Percentiles rank a stretch among this genome's conserved stretches.
These are phyloP conservation scores for Arnoldichthys spilopterus DNA, from an alignment of 2,797 vertebrate genomes.

Conservation along the genomic window DNA sequence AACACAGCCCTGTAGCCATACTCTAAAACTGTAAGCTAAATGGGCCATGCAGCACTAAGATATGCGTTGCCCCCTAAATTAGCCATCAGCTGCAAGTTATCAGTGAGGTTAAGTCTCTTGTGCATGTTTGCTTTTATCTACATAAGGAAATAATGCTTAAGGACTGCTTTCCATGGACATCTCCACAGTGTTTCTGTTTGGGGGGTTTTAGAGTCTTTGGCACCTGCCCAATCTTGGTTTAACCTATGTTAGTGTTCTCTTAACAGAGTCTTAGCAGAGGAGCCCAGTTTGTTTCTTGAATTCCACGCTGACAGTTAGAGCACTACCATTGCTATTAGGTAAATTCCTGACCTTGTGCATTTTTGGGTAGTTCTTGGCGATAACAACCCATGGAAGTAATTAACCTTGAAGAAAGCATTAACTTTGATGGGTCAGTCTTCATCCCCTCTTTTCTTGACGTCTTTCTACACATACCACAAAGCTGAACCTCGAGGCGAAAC, in stretches of 20 bases:
- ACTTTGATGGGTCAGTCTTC: constrained; percentile 22
- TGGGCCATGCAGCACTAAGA: neutral
- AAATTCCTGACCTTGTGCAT: neutral
- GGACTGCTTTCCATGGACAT: neutral
- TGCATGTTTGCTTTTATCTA: constrained; percentile 26
- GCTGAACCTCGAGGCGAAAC: constrained; percentile 9
- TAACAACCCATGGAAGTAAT: constrained; percentile 47
- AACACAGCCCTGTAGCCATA: neutral
- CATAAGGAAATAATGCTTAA: constrained; percentile 14
- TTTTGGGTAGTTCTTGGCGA: constrained; percentile 28
- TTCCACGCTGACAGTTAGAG: constrained; percentile 15
- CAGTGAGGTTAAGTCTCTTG: constrained; percentile 9
- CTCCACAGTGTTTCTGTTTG: neutral
- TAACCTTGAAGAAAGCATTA: constrained; percentile 46
- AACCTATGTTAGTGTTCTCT: too few species aligned
- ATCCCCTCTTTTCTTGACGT: neutral
- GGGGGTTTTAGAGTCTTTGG: neutral
- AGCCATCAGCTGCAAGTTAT: constrained; percentile 27
- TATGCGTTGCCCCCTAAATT: constrained; percentile 5
- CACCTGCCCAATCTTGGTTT: neutral
- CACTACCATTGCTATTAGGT: constrained; percentile 1
- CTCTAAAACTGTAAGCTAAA: neutral
- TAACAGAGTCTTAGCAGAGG: neutral
- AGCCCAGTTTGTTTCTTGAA: neutral
- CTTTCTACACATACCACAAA: constrained; percentile 11